Evolutionary conservation across 2,113 vertebrate species (phyloP).

Genomic region (Leptobrachium leishanense): DNA sequence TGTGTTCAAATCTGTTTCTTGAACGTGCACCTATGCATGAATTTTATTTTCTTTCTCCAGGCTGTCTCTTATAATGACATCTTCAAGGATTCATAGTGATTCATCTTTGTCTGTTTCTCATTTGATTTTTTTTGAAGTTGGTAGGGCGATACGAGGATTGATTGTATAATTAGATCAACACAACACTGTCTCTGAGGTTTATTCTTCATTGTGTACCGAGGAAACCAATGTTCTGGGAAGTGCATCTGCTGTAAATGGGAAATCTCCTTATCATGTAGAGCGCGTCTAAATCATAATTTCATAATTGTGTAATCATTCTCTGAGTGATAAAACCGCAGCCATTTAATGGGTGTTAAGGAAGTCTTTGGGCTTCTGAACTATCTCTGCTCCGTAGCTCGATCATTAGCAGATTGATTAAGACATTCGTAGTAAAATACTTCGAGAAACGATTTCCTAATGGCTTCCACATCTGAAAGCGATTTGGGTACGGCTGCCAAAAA

Average conservation of each 20-base stretch:
- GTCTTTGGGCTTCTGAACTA: neutral
- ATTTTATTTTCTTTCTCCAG: slow-evolving; percentile 1
- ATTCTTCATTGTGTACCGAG: slow-evolving; percentile 15
- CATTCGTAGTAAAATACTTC: neutral
- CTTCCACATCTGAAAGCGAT: neutral
- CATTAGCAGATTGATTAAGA: slow-evolving; percentile 10
- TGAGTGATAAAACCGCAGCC: slow-evolving; percentile 9
- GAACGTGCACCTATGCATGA: too few species aligned
- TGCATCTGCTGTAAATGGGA: slow-evolving; percentile 23
- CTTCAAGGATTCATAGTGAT: neutral
- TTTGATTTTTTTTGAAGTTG: slow-evolving; percentile 18
- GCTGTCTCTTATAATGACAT: slow-evolving; percentile 23
- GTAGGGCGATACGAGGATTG: slow-evolving; percentile 19
- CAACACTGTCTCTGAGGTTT: slow-evolving; percentile 20
- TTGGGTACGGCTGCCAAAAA: neutral
- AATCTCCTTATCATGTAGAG: slow-evolving; percentile 12
- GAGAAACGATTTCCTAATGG: neutral
- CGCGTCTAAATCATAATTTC: slow-evolving; percentile 14
- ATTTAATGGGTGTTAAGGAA: neutral
- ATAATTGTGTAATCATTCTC: slow-evolving; percentile 12
- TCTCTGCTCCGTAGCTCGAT: neutral
- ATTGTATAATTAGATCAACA: slow-evolving; percentile 32
- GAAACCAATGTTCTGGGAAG: slow-evolving; percentile 13
- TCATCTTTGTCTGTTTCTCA: slow-evolving; percentile 26
- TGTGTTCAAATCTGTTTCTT: too few species aligned